Conservation (phyloP, 2,797 vertebrate genomes). For the Clarias fuscus region DNA sequence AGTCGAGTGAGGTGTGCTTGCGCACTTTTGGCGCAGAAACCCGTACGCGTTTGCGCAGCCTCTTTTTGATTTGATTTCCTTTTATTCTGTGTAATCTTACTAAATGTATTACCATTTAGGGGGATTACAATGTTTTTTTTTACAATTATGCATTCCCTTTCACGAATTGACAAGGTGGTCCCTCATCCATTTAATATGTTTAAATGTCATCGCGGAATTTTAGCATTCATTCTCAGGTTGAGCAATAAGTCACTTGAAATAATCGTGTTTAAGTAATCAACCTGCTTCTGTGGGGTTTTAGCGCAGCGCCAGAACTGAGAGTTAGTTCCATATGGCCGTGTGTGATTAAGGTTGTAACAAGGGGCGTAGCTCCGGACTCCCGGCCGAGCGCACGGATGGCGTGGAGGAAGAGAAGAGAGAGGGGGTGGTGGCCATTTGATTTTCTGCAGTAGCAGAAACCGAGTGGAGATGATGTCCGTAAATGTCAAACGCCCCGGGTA, state of each 20-base stretch:
- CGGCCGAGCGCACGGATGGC: constrained; percentile 65
- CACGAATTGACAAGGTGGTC: background rate
- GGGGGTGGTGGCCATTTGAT: constrained; percentile 75
- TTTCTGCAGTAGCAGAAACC: constrained; percentile 75
- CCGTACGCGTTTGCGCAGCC: constrained; percentile 30
- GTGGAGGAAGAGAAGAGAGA: constrained; percentile 43
- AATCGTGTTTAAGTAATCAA: background rate
- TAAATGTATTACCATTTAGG: background rate
- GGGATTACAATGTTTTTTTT: background rate
- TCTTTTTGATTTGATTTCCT: background rate
- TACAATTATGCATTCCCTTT: constrained; percentile 50
- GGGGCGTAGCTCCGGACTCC: constrained; percentile 73
- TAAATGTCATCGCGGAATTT: background rate
- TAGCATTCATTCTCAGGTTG: background rate
- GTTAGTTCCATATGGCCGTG: constrained; percentile 75
- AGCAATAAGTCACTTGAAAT: background rate
- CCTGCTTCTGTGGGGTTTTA: constrained; percentile 33
- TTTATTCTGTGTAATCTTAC: background rate
- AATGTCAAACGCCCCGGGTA: constrained; percentile 75
- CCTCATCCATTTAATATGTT: background rate
- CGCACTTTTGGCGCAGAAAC: constrained; percentile 57
- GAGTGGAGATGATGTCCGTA: constrained; percentile 75
- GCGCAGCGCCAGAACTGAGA: constrained; percentile 56
- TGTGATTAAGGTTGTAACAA: constrained; percentile 82
- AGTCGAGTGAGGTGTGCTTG: constrained; percentile 53